Conservation (phyloP, 2,113 vertebrate species). For the Odontophorus gujanensis region DNA sequence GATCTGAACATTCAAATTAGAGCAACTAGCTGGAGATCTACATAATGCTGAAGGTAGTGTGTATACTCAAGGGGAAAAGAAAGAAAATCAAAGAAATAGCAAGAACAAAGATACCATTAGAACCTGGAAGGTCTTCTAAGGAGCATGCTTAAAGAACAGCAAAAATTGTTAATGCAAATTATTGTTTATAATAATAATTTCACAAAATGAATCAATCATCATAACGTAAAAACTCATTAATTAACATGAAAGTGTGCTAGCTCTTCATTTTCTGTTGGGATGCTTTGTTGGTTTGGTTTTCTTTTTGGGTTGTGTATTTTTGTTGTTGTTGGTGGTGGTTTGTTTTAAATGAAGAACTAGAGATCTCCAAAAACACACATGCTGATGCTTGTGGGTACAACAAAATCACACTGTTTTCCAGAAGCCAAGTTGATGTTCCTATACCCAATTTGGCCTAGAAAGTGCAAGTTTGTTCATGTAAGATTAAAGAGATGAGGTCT, state of each 20-base stretch:
- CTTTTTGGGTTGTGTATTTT: background rate
- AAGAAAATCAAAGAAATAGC: slow-evolving; percentile 22
- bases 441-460: slow-evolving; percentile 35
- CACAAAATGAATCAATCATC: slow-evolving; percentile 16
- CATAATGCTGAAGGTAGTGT: background rate
- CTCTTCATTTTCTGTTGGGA: background rate
- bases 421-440: slow-evolving; percentile 3
- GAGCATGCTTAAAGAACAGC: background rate
- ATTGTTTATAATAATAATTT: slow-evolving; percentile 23
- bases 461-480: slow-evolving; percentile 57
- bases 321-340: background rate
- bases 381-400: background rate
- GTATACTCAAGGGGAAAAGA: background rate
- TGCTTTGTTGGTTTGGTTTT: background rate
- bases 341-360: background rate
- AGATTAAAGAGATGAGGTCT: slow-evolving; percentile 63
- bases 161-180: slow-evolving; percentile 37
- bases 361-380: background rate
- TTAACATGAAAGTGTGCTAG: background rate
- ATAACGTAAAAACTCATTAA: background rate
- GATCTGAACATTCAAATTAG: background rate
- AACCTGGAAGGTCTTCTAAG: slow-evolving; percentile 40
- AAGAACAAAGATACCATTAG: slow-evolving; percentile 44
- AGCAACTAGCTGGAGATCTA: background rate
- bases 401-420: background rate